These are phyloP conservation scores for Myiotriccus ornatus DNA, from an alignment of 2,797 vertebrate species.

Conservation along the genomic window DNA sequence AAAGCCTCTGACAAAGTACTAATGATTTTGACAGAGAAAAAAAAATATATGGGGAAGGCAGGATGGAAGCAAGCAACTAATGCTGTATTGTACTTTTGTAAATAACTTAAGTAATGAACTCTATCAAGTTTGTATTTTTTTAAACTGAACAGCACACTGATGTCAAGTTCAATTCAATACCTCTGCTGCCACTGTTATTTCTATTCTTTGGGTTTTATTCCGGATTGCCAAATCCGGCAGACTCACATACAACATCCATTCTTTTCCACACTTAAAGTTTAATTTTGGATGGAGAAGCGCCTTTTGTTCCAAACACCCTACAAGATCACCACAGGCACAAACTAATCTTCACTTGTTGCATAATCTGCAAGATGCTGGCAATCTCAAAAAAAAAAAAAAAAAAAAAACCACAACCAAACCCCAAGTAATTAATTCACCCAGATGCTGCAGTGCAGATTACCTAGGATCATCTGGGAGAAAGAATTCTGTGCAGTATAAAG, in stretches of 20 bases:
- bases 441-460: constrained; percentile 64
- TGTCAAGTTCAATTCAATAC: not conserved
- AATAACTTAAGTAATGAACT: not conserved
- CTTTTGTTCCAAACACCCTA: constrained; percentile 51
- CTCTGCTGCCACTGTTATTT: not conserved
- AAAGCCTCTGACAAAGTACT: not conserved
- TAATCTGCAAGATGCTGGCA: constrained; percentile 62
- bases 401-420: not conserved
- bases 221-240: not conserved
- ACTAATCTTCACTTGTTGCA: constrained; percentile 62
- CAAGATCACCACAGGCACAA: constrained; percentile 52
- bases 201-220: not conserved
- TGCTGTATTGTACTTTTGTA: not conserved
- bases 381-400: not conserved
- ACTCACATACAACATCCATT: not conserved
- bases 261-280: constrained; percentile 21
- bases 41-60: not conserved
- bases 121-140: not conserved
- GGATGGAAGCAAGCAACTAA: not conserved
- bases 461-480: constrained; percentile 47
- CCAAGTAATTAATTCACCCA: constrained; percentile 58
- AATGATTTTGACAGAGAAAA: not conserved
- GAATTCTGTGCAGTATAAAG: constrained; percentile 27
- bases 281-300: constrained; percentile 19
- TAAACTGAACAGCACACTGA: not conserved